Conservation (phyloP, 2,888 invertebrate species). For the Iselma pallidipennis region DNA sequence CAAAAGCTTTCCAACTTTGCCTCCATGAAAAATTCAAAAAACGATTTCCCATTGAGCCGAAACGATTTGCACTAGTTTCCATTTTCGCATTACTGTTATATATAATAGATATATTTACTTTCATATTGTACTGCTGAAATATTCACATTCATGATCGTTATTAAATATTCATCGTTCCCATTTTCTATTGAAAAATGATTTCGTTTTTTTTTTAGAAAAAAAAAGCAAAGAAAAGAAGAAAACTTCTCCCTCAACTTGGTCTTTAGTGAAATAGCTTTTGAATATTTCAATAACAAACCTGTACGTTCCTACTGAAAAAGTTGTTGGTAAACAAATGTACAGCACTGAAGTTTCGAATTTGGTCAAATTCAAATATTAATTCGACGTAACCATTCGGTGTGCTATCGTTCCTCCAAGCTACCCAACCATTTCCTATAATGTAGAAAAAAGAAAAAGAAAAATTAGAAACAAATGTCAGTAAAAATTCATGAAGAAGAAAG, state of each 20-base stretch:
- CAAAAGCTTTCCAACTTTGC: not conserved
- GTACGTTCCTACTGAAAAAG: conserved; percentile 69
- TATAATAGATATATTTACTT: not conserved
- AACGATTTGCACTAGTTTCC: conserved; percentile 1
- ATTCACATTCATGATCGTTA: not conserved
- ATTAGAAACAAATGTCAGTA: conserved; percentile 12
- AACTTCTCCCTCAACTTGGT: not conserved
- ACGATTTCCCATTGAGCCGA: not conserved
- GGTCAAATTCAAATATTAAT: conserved; percentile 72
- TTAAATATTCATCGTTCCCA: not conserved
- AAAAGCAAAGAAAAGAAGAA: not conserved
- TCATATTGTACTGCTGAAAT: not conserved
- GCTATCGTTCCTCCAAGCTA: conserved; percentile 71
- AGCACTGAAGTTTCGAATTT: conserved; percentile 67
- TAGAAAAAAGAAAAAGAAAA: conserved; percentile 24
- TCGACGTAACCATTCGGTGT: conserved; percentile 63
- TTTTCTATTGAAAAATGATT: conserved; percentile 1
- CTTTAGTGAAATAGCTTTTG: not conserved
- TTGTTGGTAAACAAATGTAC: conserved; percentile 73
- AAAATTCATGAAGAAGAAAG: conserved; percentile 5
- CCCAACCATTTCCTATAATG: conserved; percentile 70
- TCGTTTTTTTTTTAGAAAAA: not conserved
- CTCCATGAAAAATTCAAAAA: conserved; percentile 1
- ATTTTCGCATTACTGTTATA: not conserved
- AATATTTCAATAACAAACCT: conserved; percentile 54